Evolutionary conservation across 2,797 vertebrate genomes (phyloP).

Genomic region (Lithobates pipiens): DNA sequence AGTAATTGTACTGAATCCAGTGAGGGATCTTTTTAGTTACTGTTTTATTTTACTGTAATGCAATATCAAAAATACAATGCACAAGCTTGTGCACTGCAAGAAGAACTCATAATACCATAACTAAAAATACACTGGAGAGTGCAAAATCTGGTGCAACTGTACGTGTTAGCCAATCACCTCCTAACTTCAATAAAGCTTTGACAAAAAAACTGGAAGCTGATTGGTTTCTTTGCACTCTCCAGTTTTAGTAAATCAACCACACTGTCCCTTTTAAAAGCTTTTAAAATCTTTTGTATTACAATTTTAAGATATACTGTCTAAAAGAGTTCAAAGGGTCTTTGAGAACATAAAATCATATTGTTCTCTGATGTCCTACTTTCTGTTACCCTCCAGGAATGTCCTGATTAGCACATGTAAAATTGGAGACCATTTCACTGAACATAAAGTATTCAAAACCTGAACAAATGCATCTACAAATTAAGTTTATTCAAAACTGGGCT

Average conservation of each 20-base stretch:
- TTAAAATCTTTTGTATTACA: background rate
- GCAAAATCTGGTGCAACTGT: no score
- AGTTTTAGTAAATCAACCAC: no score
- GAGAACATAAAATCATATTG: background rate
- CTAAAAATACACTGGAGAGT: no score
- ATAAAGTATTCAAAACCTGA: background rate
- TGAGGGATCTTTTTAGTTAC: no score
- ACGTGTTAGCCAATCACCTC: no score
- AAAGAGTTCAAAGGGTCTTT: background rate
- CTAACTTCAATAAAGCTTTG: no score
- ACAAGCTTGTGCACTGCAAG: background rate
- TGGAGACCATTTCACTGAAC: background rate
- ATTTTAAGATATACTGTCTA: background rate
- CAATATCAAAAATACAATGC: no score
- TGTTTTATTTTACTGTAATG: no score
- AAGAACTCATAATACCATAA: background rate
- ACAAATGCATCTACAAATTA: constrained; percentile 32
- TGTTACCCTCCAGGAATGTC: background rate
- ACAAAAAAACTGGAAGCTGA: no score
- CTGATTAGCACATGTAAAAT: background rate
- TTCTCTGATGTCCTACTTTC: background rate
- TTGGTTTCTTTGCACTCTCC: no score
- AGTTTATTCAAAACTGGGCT: constrained; percentile 12
- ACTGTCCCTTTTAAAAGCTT: no score
- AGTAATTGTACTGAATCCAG: no score